Evolutionary conservation across 1,140 invertebrate genomes (phyloP).

Genomic region (Holcopasites calliopsidis): DNA sequence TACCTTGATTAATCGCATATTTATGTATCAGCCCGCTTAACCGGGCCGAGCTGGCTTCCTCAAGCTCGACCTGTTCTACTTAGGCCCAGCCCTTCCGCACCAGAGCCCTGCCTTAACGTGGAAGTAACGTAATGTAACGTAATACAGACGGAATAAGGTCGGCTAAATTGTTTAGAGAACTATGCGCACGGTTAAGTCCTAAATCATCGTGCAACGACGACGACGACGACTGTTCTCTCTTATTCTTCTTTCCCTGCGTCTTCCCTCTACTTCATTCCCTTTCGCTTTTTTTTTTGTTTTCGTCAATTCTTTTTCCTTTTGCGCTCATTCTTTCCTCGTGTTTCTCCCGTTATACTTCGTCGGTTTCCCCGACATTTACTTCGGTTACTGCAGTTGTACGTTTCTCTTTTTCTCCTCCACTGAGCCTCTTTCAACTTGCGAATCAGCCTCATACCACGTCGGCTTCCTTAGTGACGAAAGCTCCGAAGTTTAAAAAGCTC

Average conservation of each 20-base stretch:
- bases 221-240: constrained; percentile 30
- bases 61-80: constrained; percentile 44
- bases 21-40: constrained; percentile 75
- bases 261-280: background rate
- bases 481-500: constrained; percentile 62
- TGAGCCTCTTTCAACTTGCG: constrained; percentile 16
- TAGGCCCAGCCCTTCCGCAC: constrained; percentile 12
- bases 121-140: no score
- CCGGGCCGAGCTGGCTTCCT: constrained; percentile 64
- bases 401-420: constrained; percentile 10
- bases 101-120: constrained; percentile 66
- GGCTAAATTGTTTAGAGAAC: constrained; percentile 75
- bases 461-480: constrained; percentile 47
- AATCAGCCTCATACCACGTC: constrained; percentile 32
- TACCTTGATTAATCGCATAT: constrained; percentile 76
- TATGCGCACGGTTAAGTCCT: constrained; percentile 61
- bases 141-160: constrained; percentile 74
- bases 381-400: no score
- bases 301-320: background rate
- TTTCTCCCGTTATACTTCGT: no score
- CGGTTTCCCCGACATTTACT: no score
- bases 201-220: constrained; percentile 64
- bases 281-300: background rate
- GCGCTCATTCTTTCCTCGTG: background rate
- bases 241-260: background rate